Evolutionary conservation across 1,140 invertebrate genomes (phyloP).

Genomic region (Zaprionus inermis): DNA sequence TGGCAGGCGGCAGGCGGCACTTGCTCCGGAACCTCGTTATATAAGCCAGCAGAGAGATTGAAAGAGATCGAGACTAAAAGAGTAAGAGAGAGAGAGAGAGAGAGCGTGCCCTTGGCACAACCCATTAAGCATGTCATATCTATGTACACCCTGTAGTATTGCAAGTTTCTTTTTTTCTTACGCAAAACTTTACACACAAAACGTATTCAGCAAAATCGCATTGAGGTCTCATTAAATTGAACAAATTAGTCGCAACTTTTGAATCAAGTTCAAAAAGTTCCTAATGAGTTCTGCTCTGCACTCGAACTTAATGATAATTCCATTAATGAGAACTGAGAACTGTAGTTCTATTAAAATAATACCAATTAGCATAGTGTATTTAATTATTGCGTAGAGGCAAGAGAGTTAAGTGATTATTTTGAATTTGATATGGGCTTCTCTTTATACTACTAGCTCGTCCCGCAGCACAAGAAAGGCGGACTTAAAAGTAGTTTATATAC

Average conservation of each 20-base stretch:
- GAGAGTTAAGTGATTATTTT: too few species aligned
- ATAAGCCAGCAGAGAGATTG: slow-evolving; percentile 3
- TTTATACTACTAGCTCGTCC: too few species aligned
- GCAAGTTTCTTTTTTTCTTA: neutral
- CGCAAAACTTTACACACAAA: neutral
- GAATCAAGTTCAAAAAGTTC: neutral
- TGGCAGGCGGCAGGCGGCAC: slow-evolving; percentile 19
- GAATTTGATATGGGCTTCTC: too few species aligned
- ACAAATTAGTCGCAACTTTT: slow-evolving; percentile 9
- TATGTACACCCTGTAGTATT: neutral
- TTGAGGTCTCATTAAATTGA: slow-evolving; percentile 8
- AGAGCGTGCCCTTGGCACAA: neutral
- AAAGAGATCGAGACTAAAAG: neutral
- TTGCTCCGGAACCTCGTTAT: slow-evolving; percentile 27
- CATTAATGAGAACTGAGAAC: too few species aligned
- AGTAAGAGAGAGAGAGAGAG: neutral
- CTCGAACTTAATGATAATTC: neutral
- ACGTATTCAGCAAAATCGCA: neutral
- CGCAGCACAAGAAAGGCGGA: too few species aligned
- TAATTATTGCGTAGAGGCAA: too few species aligned
- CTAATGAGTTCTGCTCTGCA: neutral
- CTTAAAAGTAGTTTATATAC: too few species aligned
- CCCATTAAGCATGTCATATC: neutral
- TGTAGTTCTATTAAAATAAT: too few species aligned
- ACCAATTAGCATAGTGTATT: too few species aligned